Base-by-base conservation (phyloP, 2,797 vertebrate species). In the Oryzias sinensis region DNA sequence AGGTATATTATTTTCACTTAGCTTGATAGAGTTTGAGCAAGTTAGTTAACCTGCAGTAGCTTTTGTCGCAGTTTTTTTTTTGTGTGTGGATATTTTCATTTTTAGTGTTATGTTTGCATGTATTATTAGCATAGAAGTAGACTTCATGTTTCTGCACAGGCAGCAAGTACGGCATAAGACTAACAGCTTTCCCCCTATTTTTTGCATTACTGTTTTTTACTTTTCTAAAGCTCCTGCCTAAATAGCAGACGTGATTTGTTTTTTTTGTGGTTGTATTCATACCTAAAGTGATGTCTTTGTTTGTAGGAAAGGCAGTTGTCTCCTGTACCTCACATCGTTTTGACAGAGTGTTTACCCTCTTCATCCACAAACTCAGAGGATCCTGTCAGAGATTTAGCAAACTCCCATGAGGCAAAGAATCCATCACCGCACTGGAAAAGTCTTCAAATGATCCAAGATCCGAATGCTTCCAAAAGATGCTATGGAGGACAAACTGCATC, bases 241-340 rank as follows among this genome's bases (percentile, higher is more conserved):
- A 45, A 56, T 18, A 62, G 43, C 57, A 8, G 15, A 24, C 45
- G 24, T 49, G 13, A 1, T 22, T 59, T 43, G 14, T n/a, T 24
- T 27, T 13, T 11, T 56, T 0, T 71, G 40, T 80, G 66, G 77
- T 72, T 66, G n/a, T 70, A 47, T 76, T 63, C 53, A 72, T 77
- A 65, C 56, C 40, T 72, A 37, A 70, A 74, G 68, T 71, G 56
- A 76, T 83, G 53, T 82, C 68, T 79, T 81, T 72, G 62, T 85
- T 87, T 76, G 41, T 89, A 93, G 90, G 87, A 56, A 73, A 86
- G 85, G 66, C 56, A 63, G 64, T 62, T 72, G 42, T 80, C 81
- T 88, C 63, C 81, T 15, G 69, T 89, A 65, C 94, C 95, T 7
- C 88, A 83, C 88, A 95, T 95, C 77, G 78, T 94, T 78, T 85